A percentile compares a stretch with the other conserved stretches of the same genome.
phyloP scores from a whole-genome alignment of 2,888 invertebrate species.

The Pycnomerus fuliginosus region DNA sequence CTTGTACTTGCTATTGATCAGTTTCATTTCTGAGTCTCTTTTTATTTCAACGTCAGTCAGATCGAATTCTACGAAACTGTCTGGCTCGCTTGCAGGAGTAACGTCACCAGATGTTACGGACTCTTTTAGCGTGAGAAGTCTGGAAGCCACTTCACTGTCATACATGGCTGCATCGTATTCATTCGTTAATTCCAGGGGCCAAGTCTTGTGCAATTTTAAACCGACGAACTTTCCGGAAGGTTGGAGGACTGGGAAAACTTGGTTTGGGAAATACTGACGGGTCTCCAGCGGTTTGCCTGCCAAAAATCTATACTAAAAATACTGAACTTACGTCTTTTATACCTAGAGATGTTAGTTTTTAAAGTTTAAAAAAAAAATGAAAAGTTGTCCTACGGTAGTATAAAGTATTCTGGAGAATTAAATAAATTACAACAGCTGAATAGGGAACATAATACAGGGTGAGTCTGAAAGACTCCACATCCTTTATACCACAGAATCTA shows the following conservation, averaged over 20 bases:
- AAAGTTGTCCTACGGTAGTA: too few species aligned
- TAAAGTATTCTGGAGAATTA: too few species aligned
- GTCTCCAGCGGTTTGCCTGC: slow-evolving; percentile 37
- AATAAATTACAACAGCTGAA: too few species aligned
- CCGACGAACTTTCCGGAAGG: slow-evolving; percentile 65
- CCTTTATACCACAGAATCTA: too few species aligned
- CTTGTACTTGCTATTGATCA: slow-evolving; percentile 58
- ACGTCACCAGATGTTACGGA: slow-evolving; percentile 50
- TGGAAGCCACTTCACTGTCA: slow-evolving; percentile 64
- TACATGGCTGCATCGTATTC: slow-evolving; percentile 63
- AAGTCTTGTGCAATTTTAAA: slow-evolving; percentile 63
- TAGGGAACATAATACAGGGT: too few species aligned
- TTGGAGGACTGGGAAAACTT: slow-evolving; percentile 63
- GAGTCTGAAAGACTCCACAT: too few species aligned
- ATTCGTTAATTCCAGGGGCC: slow-evolving; percentile 60
- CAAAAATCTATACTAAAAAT: too few species aligned
- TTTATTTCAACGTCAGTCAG: slow-evolving; percentile 62
- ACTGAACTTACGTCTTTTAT: too few species aligned
- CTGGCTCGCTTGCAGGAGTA: slow-evolving; percentile 51
- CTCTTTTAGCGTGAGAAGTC: slow-evolving; percentile 63
- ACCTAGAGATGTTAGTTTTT: too few species aligned
- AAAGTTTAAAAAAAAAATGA: too few species aligned
- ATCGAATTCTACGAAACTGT: slow-evolving; percentile 60
- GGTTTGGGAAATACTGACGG: slow-evolving; percentile 42
- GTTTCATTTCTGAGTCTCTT: slow-evolving; percentile 55